Percentiles rank a stretch among this genome's conserved stretches.
Evolutionary conservation across 2,888 invertebrate species (phyloP).

Genomic region (Cabera pusaria): DNA sequence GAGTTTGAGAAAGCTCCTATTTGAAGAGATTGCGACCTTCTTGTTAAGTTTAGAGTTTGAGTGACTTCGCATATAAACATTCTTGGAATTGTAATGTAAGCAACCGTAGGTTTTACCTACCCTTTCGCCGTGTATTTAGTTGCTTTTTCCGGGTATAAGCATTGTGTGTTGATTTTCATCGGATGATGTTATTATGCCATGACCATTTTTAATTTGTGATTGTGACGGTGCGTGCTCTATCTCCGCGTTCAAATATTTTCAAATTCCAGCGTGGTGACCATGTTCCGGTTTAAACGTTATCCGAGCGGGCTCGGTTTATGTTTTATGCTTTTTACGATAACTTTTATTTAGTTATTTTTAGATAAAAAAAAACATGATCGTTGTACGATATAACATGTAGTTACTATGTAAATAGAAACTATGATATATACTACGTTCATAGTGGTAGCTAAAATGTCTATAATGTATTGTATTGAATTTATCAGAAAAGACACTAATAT

Average conservation of each 20-base stretch:
- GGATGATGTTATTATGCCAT: slow-evolving; percentile 15
- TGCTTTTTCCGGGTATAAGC: no score
- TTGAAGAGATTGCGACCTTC: slow-evolving; percentile 24
- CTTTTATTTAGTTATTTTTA: no score
- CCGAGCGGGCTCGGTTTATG: neutral
- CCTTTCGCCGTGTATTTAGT: slow-evolving; percentile 7
- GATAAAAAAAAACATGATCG: no score
- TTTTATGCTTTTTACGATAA: no score
- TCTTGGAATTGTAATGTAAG: slow-evolving; percentile 6
- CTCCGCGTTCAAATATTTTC: slow-evolving; percentile 9
- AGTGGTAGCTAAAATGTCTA: no score
- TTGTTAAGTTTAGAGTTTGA: slow-evolving; percentile 27
- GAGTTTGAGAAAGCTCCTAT: slow-evolving; percentile 25
- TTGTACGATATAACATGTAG: no score
- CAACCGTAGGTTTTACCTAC: slow-evolving; percentile 9
- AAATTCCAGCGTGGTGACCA: slow-evolving; percentile 10
- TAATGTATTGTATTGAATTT: no score
- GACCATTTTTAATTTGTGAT: slow-evolving; percentile 1
- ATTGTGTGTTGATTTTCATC: neutral
- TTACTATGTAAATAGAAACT: no score
- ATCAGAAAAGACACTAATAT: no score
- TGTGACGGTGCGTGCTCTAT: slow-evolving; percentile 15
- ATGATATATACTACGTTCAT: no score
- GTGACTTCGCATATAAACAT: slow-evolving; percentile 13
- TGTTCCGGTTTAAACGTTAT: slow-evolving; percentile 11